Evolutionary conservation across 2,888 invertebrate genomes (phyloP), one percentile per base, ranked within the genome.

Genomic region (Smittia aterrima): DNA sequence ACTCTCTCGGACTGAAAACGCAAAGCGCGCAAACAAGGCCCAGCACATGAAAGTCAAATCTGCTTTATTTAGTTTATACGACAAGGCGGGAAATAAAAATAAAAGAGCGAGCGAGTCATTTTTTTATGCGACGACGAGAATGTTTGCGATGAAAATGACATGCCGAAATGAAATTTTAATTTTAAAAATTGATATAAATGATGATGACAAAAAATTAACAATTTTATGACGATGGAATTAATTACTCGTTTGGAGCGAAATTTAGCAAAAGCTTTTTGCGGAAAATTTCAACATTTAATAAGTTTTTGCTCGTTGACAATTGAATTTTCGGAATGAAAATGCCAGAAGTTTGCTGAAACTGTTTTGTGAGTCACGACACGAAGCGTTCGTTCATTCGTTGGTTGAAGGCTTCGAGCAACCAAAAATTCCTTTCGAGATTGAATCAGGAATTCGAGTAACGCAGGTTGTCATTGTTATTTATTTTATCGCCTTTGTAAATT

Each of bases 181-280:
- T 68, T 68, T 22, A 68, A 47, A 68, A 68, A 68, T 68, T 68
- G 68, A 68, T 68, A 68, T 68, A 68, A 68, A 68, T 68, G 68
- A 68, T 68, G 68, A 68, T 68, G 47, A 47, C 41, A 40, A 40
- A 13, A 47, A 24, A 41, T 41, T 47, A 41, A 68, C 22, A 41
- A 68, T 25, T 68, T 68, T 24, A 66, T 68, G 68, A 11, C 47
- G 16, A 47, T 41, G 68, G 41, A 66, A 38, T 66, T 66, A 66
- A 40, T 68, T 41, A 25, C 68, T 68, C 24, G 68, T 68, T 68
- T 68, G 68, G 40, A 13, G 4, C 1, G 11, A 16, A 53, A 22
- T 40, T 67, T 22, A 67, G 47, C 4, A 20, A 22, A 67, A 58
- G 24, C 24, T 58, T 58, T 58, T 18, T 58, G 58, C 18, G 24